Evolutionary conservation across 2,113 vertebrate genomes (phyloP).

Genomic region (Naja naja): DNA sequence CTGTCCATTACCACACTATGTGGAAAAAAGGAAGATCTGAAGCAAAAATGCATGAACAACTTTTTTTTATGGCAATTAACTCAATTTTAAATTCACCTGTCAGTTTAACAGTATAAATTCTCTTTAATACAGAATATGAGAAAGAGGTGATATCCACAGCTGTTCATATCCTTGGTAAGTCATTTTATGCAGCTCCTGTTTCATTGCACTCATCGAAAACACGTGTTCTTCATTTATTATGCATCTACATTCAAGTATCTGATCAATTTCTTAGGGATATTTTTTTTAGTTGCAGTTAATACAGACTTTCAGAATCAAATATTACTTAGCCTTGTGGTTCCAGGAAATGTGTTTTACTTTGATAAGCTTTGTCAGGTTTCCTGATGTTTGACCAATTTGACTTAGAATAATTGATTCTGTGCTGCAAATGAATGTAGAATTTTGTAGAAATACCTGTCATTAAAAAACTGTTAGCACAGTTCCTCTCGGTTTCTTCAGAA

Average conservation of each 20-base stretch:
- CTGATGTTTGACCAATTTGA: background rate
- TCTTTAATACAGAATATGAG: constrained; percentile 48
- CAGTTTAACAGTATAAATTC: constrained; percentile 52
- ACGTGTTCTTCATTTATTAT: constrained; percentile 73
- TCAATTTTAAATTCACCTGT: constrained; percentile 56
- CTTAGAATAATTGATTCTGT: background rate
- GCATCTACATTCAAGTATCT: constrained; percentile 58
- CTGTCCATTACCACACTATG: constrained; percentile 4
- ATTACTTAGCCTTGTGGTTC: constrained; percentile 30
- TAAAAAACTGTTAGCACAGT: background rate
- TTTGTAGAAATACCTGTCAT: background rate
- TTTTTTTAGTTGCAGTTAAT: constrained; percentile 50
- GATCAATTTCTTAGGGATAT: constrained; percentile 64
- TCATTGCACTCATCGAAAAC: constrained; percentile 68
- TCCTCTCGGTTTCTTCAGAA: background rate
- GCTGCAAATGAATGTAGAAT: background rate
- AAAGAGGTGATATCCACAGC: constrained; percentile 61
- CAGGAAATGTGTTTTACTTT: background rate
- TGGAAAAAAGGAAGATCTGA: background rate
- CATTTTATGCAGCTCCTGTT: constrained; percentile 62
- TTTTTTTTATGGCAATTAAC: constrained; percentile 24
- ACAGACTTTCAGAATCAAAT: constrained; percentile 30
- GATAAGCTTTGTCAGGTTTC: background rate
- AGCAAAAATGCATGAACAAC: constrained; percentile 13
- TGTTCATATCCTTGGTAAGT: constrained; percentile 65